Evolutionary conservation across 2,797 vertebrate species (phyloP).

Genomic region (Scomberomorus guttatus): DNA sequence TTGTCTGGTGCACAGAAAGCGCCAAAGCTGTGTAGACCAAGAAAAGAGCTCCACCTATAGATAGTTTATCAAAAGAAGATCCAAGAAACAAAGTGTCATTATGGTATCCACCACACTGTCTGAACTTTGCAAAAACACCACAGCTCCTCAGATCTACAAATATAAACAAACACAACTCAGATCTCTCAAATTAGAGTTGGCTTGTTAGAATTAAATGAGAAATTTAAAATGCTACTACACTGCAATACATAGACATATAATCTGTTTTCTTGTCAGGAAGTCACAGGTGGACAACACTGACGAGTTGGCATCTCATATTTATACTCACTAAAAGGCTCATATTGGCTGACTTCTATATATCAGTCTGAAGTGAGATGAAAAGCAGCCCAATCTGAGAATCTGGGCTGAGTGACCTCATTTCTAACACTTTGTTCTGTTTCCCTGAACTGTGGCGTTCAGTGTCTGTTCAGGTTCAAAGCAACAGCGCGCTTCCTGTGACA

Average conservation of each 20-base stretch:
- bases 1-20: neutral
- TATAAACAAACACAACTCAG: neutral
- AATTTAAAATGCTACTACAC: neutral
- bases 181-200: neutral
- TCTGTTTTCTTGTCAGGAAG: neutral
- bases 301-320: neutral
- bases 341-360: neutral
- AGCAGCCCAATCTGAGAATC: slow-evolving; percentile 31
- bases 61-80: neutral
- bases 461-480: slow-evolving; percentile 43
- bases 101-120: too few species aligned
- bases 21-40: neutral
- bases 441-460: slow-evolving; percentile 31
- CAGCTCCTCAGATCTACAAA: neutral
- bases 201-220: neutral
- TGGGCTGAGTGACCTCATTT: slow-evolving; percentile 44
- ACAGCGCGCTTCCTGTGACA: slow-evolving; percentile 32
- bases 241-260: neutral
- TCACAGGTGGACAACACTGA: too few species aligned
- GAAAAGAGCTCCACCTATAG: neutral
- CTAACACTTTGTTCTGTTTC: slow-evolving; percentile 50
- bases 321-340: neutral
- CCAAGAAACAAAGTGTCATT: neutral
- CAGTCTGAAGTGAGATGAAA: slow-evolving; percentile 5
- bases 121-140: neutral